Evolutionary conservation across 2,113 vertebrate genomes (phyloP), one percentile per base, ranked within the genome.

Genomic region (Myrmecophaga tridactyla): DNA sequence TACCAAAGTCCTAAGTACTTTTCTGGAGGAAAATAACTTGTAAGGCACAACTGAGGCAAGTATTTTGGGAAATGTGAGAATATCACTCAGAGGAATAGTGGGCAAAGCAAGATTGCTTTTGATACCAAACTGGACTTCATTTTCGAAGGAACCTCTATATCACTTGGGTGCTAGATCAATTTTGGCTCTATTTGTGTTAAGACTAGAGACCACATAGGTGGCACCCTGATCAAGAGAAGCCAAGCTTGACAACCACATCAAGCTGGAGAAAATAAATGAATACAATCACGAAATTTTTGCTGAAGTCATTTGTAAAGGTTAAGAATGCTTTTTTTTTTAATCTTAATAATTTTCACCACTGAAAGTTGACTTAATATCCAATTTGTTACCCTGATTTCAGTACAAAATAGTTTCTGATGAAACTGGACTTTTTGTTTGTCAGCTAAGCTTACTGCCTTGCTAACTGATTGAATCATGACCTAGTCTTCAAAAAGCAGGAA

Each of bases 1-100:
- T 48, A 56, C 34, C 63, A 9, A 15, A n/a, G 29, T 21, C 56
- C n/a, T 94, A 72, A 34, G 78, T 53, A 41, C n/a, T 8, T 89
- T 92, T 63, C 20, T 62, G 94, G 56, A 97, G 36, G 60, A 92
- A 95, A 93, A 83, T 53, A 43, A 89, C 20, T 62, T 77, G n/a
- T 90, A 92, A 93, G 65, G 56, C 12, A n/a, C 21, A 31, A 67
- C 25, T 73, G 13, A 4, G 15, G 8, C 34, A 92, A 73, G 3
- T 41, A 67, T 82, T 93, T 86, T 67, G 43, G 76, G n/a, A 90
- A 87, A 56, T 60, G 31, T 95, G 29, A 90, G 41, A 41, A 77
- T 84, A 12, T 70, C 29, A 84, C 20, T 76, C 65, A 69, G 67
- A 46, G 21, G 23, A 89, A 53, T 90, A 43, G 77, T 88, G 48